A percentile compares a stretch with the other conserved stretches of the same genome.
Evolutionary conservation across 2,888 invertebrate genomes (phyloP).

Genomic region (Phrixothrix hirtus): DNA sequence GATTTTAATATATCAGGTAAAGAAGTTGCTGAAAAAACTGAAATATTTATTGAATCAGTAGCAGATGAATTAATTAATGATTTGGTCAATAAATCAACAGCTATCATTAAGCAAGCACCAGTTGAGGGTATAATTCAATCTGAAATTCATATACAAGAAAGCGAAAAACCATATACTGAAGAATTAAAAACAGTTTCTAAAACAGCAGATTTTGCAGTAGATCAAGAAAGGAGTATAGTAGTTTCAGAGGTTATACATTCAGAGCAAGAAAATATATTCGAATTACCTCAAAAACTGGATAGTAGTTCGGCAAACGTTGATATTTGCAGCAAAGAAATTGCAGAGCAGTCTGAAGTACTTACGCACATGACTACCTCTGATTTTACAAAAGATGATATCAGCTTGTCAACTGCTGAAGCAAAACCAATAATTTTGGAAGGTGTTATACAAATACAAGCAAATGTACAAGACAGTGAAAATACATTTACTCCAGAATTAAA

Average conservation of each 20-base stretch:
- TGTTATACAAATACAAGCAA: constrained; percentile 28
- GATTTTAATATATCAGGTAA: constrained; percentile 1
- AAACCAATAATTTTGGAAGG: constrained; percentile 2
- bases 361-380: not conserved
- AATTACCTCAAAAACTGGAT: constrained; percentile 46
- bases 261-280: constrained; percentile 56
- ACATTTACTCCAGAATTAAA: constrained; percentile 14
- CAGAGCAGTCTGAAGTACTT: constrained; percentile 46
- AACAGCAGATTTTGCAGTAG: constrained; percentile 54
- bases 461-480: constrained; percentile 48
- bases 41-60: constrained; percentile 19
- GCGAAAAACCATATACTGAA: constrained; percentile 42
- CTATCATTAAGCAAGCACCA: constrained; percentile 44
- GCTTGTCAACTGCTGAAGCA: not conserved
- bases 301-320: constrained; percentile 44
- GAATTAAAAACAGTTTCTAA: constrained; percentile 40
- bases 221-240: constrained; percentile 49
- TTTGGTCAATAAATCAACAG: constrained; percentile 7
- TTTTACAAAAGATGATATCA: constrained; percentile 1
- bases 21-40: constrained; percentile 49
- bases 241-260: constrained; percentile 58
- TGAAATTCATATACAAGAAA: constrained; percentile 51
- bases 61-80: constrained; percentile 13
- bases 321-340: constrained; percentile 56
- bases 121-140: constrained; percentile 47